A percentile compares a stretch with the other conserved stretches of the same genome.
These are phyloP conservation scores for Melanotaenia pygmaea DNA, from an alignment of 2,797 vertebrate species.

Conservation along the genomic window DNA sequence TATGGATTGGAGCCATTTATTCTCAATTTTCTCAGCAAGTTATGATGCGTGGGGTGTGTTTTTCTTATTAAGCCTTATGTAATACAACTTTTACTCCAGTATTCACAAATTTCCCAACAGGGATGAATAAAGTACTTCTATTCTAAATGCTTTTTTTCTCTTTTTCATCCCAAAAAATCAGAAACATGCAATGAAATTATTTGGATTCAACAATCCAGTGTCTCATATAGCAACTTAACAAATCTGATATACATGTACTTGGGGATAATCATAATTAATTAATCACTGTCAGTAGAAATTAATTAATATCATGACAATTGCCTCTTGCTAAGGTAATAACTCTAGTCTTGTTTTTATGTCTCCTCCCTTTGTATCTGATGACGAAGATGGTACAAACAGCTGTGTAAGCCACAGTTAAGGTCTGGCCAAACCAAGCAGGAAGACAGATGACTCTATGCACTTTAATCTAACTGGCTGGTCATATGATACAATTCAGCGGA, in stretches of 20 bases:
- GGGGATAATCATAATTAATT: slow-evolving; percentile 14
- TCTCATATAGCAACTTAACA: slow-evolving; percentile 26
- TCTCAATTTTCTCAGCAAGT: slow-evolving; percentile 46
- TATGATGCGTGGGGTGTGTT: slow-evolving; percentile 40
- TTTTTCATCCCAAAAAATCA: not conserved
- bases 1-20: slow-evolving; percentile 32
- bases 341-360: slow-evolving; percentile 35
- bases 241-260: slow-evolving; percentile 7
- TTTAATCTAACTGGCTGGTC: slow-evolving; percentile 71
- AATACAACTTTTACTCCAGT: slow-evolving; percentile 19
- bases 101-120: no score
- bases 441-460: slow-evolving; percentile 54
- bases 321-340: slow-evolving; percentile 34
- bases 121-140: no score
- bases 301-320: slow-evolving; percentile 40
- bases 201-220: slow-evolving; percentile 11
- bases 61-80: slow-evolving; percentile 44
- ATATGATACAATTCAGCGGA: slow-evolving; percentile 63
- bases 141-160: slow-evolving; percentile 7
- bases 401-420: slow-evolving; percentile 71
- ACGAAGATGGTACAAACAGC: slow-evolving; percentile 70
- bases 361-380: slow-evolving; percentile 65
- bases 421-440: slow-evolving; percentile 61
- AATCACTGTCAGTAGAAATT: slow-evolving; percentile 34
- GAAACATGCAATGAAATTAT: slow-evolving; percentile 31